Evolutionary conservation across 2,797 vertebrate genomes (phyloP).

Genomic region (Acipenser transmontanus): DNA sequence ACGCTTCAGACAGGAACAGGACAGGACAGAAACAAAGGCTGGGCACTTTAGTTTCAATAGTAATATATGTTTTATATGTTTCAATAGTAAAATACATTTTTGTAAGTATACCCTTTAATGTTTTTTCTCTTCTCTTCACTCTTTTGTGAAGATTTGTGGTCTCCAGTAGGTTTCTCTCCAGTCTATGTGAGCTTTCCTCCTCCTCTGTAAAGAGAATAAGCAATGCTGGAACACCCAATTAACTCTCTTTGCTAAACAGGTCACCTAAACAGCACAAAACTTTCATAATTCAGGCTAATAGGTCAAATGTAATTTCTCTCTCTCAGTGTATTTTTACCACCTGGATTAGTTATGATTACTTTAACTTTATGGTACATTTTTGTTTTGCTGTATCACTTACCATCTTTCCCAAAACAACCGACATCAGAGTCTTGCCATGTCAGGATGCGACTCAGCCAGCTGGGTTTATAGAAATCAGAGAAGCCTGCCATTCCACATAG

Average conservation of each 20-base stretch:
- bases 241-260: background rate
- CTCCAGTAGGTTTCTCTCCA: constrained; percentile 57
- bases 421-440: constrained; percentile 59
- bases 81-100: no score
- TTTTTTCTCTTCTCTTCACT: constrained; percentile 67
- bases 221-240: no score
- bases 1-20: background rate
- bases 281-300: background rate
- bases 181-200: constrained; percentile 51
- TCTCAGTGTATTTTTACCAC: no score
- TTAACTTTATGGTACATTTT: no score
- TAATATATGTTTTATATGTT: no score
- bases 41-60: no score
- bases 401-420: constrained; percentile 71
- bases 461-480: constrained; percentile 72
- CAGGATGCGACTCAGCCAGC: constrained; percentile 72
- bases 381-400: constrained; percentile 45
- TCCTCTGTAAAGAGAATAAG: constrained; percentile 29
- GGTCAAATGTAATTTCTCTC: no score
- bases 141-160: constrained; percentile 50
- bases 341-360: no score
- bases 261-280: background rate
- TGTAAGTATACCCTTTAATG: constrained; percentile 42
- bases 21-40: constrained; percentile 26
- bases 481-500: constrained; percentile 76